Conservation (phyloP, 2,888 invertebrate genomes). For the Parnassius glacialis region DNA sequence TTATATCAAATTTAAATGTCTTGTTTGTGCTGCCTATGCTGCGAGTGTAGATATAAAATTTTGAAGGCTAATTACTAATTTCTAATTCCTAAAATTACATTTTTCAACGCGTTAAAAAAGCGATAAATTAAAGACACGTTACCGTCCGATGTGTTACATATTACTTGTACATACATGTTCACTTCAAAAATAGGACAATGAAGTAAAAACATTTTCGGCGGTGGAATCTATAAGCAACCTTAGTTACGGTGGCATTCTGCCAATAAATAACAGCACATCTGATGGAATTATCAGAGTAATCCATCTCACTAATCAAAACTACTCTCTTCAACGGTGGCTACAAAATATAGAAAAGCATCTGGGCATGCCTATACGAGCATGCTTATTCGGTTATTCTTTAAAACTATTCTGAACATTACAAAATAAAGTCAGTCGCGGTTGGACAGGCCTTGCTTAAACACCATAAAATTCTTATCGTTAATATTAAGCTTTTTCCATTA, state of each 20-base stretch:
- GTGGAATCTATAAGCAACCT: slow-evolving; percentile 6
- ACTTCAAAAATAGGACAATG: slow-evolving; percentile 22
- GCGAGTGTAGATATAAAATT: too few species aligned
- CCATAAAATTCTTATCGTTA: slow-evolving; percentile 9
- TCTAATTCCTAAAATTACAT: too few species aligned
- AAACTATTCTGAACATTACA: not conserved
- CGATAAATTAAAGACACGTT: slow-evolving; percentile 12
- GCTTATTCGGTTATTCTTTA: too few species aligned
- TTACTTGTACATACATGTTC: slow-evolving; percentile 5
- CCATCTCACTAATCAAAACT: not conserved
- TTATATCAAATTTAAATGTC: too few species aligned
- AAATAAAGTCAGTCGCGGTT: slow-evolving; percentile 6
- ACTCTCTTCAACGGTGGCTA: too few species aligned
- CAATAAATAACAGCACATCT: slow-evolving; percentile 9
- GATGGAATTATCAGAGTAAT: slow-evolving; percentile 9
- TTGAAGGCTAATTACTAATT: too few species aligned
- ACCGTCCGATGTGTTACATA: not conserved
- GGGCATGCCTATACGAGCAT: too few species aligned
- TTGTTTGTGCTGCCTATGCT: too few species aligned
- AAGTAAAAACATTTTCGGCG: slow-evolving; percentile 18
- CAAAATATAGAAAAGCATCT: too few species aligned
- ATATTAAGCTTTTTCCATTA: slow-evolving; percentile 2
- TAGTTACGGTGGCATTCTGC: slow-evolving; percentile 8
- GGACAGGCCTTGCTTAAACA: slow-evolving; percentile 1
- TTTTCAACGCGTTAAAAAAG: not conserved